phyloP scores from a whole-genome alignment of 2,797 vertebrate species.

The Myotis daubentonii region DNA sequence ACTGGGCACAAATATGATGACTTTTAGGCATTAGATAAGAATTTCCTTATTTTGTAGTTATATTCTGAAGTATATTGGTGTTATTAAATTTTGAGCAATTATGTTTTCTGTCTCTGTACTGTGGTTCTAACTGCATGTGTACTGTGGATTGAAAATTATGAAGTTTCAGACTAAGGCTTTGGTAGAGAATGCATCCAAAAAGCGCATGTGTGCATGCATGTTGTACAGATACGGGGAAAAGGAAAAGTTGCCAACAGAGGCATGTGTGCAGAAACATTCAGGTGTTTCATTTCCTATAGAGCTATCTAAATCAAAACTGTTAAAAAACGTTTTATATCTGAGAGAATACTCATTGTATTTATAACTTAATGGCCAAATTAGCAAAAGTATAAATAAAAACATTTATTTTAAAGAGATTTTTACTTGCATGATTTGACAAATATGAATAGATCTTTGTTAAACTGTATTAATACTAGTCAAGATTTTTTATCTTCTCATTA shows the following conservation, averaged over 20 bases:
- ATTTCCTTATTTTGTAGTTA: neutral
- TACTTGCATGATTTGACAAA: constrained; percentile 60
- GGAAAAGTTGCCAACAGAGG: neutral
- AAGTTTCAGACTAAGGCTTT: neutral
- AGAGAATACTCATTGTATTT: neutral
- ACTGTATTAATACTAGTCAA: constrained; percentile 56
- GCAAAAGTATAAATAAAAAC: neutral
- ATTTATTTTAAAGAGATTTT: constrained; percentile 53
- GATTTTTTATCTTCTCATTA: constrained; percentile 59
- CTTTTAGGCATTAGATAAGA: neutral
- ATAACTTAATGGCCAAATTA: constrained; percentile 11
- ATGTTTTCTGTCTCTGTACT: neutral
- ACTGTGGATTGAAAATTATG: neutral
- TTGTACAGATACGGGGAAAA: neutral
- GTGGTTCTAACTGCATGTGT: neutral
- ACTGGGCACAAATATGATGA: neutral
- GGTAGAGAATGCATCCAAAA: neutral
- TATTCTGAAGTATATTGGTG: neutral
- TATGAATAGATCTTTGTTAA: constrained; percentile 57
- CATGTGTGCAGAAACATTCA: neutral
- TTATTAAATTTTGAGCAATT: neutral
- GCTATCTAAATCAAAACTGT: constrained; percentile 2
- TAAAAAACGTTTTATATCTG: neutral
- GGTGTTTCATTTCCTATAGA: neutral
- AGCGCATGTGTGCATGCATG: neutral